phyloP scores from a whole-genome alignment of 2,113 vertebrate species.

The Pachycephala philippinensis region DNA sequence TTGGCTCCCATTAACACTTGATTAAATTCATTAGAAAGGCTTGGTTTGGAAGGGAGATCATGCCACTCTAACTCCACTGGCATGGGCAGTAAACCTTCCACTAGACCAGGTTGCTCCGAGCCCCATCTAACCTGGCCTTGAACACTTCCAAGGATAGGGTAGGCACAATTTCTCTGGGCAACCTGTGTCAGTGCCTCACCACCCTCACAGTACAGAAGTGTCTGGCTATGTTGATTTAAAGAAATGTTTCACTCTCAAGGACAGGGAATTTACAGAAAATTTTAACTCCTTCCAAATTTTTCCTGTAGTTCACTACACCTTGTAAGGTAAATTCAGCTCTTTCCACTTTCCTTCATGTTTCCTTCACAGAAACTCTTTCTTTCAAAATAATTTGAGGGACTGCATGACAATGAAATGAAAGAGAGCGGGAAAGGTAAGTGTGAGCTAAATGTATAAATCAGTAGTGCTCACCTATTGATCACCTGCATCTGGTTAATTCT shows the following conservation, averaged over 20 bases:
- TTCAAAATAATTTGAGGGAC: not conserved
- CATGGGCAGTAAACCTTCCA: not conserved
- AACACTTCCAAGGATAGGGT: not conserved
- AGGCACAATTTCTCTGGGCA: not conserved
- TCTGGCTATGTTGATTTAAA: not conserved
- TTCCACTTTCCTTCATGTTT: not conserved
- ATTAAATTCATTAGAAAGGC: not conserved
- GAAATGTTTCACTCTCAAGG: not conserved
- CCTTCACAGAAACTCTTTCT: not conserved
- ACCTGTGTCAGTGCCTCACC: not conserved
- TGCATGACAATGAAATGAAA: not conserved
- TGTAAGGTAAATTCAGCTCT: not conserved
- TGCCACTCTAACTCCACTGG: not conserved
- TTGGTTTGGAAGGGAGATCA: not conserved
- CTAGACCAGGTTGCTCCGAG: not conserved
- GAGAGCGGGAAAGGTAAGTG: rapidly evolving
- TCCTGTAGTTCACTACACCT: not conserved
- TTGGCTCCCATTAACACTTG: not conserved
- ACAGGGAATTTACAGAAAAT: not conserved
- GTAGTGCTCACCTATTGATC: not conserved
- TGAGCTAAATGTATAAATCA: not conserved
- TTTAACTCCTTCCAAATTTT: not conserved
- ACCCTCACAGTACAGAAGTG: not conserved
- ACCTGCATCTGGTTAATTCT: not conserved
- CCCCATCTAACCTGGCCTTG: not conserved